These are phyloP conservation scores for Helicoverpa armigera DNA, from an alignment of 1,140 invertebrate species.

Conservation along the genomic window DNA sequence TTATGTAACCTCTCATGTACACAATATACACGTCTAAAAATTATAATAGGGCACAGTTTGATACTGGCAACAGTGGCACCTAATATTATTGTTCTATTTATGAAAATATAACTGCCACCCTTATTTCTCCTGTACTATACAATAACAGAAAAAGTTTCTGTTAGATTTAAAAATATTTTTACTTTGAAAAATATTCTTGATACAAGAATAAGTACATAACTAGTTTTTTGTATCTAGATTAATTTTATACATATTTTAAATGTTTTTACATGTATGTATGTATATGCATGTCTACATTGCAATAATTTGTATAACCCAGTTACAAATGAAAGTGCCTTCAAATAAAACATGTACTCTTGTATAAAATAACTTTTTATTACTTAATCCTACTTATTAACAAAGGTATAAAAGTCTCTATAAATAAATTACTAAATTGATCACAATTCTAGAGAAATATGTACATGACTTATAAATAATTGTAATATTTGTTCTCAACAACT, in stretches of 20 bases:
- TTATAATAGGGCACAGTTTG: no score
- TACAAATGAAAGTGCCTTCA: conserved; percentile 45
- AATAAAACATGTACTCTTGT: conserved; percentile 41
- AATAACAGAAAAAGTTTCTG: no score
- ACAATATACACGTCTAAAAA: no score
- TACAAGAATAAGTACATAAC: no score
- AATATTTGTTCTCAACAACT: conserved; percentile 29
- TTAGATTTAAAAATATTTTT: no score
- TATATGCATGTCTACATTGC: not conserved
- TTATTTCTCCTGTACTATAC: no score
- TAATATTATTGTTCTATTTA: no score
- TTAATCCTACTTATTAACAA: conserved; percentile 53
- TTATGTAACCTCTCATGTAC: no score
- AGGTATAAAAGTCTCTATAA: conserved; percentile 62
- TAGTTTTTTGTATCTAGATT: not conserved
- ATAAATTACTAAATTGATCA: conserved; percentile 64
- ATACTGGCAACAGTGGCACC: no score
- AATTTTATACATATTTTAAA: not conserved
- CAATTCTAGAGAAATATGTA: conserved; percentile 57
- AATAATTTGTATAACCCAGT: conserved; percentile 5
- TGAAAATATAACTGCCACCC: no score
- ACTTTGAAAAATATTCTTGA: no score
- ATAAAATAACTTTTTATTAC: conserved; percentile 53
- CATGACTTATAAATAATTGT: conserved; percentile 50
- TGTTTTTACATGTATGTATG: not conserved